Evolutionary conservation across 2,888 invertebrate species (phyloP).

Genomic region (Asteroscopus sphinx): DNA sequence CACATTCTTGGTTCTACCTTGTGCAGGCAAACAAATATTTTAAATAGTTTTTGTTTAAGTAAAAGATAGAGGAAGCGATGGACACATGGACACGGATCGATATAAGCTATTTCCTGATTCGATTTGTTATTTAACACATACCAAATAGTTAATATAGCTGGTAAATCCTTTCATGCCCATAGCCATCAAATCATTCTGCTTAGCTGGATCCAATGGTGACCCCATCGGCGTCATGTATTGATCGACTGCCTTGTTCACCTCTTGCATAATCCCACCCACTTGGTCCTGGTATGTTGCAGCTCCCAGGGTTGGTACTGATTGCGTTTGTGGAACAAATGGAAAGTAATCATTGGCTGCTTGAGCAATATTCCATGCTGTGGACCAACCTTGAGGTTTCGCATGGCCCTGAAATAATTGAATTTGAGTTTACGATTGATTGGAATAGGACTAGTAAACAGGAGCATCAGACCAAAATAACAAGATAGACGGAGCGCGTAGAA

Average conservation of each 20-base stretch:
- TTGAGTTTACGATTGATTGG: too few species aligned
- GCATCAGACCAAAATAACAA: too few species aligned
- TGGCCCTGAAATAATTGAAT: too few species aligned
- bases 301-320: not conserved
- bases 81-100: too few species aligned
- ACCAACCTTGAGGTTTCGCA: slow-evolving; percentile 34
- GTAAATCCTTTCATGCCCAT: slow-evolving; percentile 25
- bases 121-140: slow-evolving; percentile 30
- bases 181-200: slow-evolving; percentile 24
- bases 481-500: too few species aligned
- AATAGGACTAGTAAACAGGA: too few species aligned
- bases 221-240: slow-evolving; percentile 39
- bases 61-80: too few species aligned
- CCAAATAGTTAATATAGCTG: slow-evolving; percentile 43
- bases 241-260: slow-evolving; percentile 29
- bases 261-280: slow-evolving; percentile 25
- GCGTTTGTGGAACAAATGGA: not conserved
- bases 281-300: slow-evolving; percentile 1
- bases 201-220: slow-evolving; percentile 11
- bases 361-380: not conserved
- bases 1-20: too few species aligned
- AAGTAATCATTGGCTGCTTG: not conserved
- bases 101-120: too few species aligned
- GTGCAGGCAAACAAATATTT: too few species aligned
- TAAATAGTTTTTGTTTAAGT: too few species aligned